phyloP scores from a whole-genome alignment of 2,797 vertebrate species.

The Cryptoprocta ferox region DNA sequence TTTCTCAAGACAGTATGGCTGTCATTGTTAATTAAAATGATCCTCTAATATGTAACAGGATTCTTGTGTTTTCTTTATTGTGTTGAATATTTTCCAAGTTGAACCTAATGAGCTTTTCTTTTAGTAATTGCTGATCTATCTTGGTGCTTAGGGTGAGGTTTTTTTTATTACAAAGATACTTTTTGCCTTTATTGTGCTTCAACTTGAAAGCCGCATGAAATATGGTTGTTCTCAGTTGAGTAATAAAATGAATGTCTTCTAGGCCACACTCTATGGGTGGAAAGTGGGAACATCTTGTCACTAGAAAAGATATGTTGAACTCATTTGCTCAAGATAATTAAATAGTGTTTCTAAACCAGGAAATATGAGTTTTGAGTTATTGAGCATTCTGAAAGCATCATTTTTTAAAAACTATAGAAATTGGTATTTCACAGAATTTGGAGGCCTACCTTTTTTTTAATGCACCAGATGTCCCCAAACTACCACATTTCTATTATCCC shows the following conservation, averaged over 20 bases:
- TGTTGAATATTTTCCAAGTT: conserved; percentile 59
- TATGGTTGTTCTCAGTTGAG: neutral
- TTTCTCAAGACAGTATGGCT: conserved; percentile 54
- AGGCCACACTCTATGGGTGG: neutral
- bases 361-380: conserved; percentile 28
- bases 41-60: conserved; percentile 44
- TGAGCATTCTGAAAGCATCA: conserved; percentile 34
- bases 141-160: neutral
- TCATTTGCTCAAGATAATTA: conserved; percentile 63
- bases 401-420: conserved; percentile 26
- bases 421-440: neutral
- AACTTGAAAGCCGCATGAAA: conserved; percentile 38
- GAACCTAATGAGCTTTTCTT: conserved; percentile 47
- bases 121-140: conserved; percentile 10
- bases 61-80: conserved; percentile 59
- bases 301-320: conserved; percentile 37
- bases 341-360: conserved; percentile 52
- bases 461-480: neutral
- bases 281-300: conserved; percentile 48
- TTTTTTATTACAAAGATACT: neutral
- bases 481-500: neutral
- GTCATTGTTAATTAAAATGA: conserved; percentile 66
- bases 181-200: conserved; percentile 38
- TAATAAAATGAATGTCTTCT: conserved; percentile 34
- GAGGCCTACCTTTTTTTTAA: neutral